Evolutionary conservation across 2,888 invertebrate species (phyloP).

Genomic region (Adelphocoris suturalis): DNA sequence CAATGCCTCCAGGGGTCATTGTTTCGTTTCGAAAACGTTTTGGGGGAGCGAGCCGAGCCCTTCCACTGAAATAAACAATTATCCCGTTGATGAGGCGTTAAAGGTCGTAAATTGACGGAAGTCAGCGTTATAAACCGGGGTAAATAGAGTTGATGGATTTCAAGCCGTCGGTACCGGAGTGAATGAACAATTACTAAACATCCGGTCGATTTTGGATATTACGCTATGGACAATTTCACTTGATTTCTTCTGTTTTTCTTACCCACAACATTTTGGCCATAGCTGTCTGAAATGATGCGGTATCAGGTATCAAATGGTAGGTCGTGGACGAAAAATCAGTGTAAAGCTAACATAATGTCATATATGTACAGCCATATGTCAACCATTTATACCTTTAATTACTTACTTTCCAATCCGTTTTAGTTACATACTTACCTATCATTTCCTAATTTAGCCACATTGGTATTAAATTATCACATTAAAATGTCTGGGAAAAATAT

Average conservation of each 20-base stretch:
- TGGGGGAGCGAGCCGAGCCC: conserved; percentile 35
- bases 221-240: neutral
- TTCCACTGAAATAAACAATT: conserved; percentile 45
- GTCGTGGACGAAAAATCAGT: too few species aligned
- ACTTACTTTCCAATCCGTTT: too few species aligned
- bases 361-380: too few species aligned
- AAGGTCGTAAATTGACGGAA: conserved; percentile 52
- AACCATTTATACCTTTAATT: too few species aligned
- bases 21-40: neutral
- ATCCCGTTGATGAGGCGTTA: conserved; percentile 53
- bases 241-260: neutral
- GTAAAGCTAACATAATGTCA: too few species aligned
- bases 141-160: conserved; percentile 39
- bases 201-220: neutral
- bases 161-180: conserved; percentile 2
- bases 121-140: conserved; percentile 20
- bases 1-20: conserved; percentile 18
- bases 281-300: too few species aligned
- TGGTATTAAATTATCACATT: too few species aligned
- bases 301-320: too few species aligned
- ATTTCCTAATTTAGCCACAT: too few species aligned
- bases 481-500: too few species aligned
- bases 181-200: neutral
- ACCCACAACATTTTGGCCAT: too few species aligned
- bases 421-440: too few species aligned